Base-by-base conservation (phyloP, 2,113 vertebrate genomes). In the Microcebus lehilahytsara region DNA sequence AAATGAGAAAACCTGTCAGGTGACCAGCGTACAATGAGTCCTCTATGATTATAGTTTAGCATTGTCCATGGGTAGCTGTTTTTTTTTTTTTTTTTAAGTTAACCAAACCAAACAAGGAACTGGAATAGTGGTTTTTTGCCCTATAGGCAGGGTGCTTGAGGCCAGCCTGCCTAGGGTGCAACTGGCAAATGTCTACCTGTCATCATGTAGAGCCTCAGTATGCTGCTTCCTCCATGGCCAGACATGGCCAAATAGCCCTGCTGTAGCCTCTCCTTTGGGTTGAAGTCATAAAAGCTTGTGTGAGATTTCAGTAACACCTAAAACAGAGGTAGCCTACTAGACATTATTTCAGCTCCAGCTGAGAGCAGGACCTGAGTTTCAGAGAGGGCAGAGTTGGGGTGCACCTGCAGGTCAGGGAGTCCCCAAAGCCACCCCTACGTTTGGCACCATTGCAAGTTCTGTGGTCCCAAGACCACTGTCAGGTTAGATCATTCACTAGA, bases 1-100 rank as follows among this genome's bases (percentile, higher is more conserved):
- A 92, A 77, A 10, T 32, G 40, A 86, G n/a, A 19, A 14, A 74
- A 20, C 10, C 13, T 27, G 0, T n/a, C 4, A 19, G 10, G 22
- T 10, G 9, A 3, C 5, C 20, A 13, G 67, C 27, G 46, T 10
- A 42, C 10, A 49, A 11, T 13, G 7, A 89, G n/a, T 53, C 10
- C 6, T 79, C 46, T 25, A 12, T 22, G 20, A 78, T 20, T 3
- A 56, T 3, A 40, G 16, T 53, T 93, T 46, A 74, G 10, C 42
- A n/a, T 27, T 67, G 53, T 37, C 46, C 67, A 56, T 5, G 1
- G 84, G 2, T 22, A 80, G 40, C 25, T 34, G 30, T n/a, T n/a
- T n/a, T n/a, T n/a, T n/a, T n/a, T n/a, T n/a, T n/a, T 91, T 81
- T 60, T 91, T 81, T 60, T 49, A 79, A 79, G 16, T 62, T 93